These are phyloP conservation scores for Ferrisia virgata DNA, from an alignment of 2,888 invertebrate species.

Conservation along the genomic window DNA sequence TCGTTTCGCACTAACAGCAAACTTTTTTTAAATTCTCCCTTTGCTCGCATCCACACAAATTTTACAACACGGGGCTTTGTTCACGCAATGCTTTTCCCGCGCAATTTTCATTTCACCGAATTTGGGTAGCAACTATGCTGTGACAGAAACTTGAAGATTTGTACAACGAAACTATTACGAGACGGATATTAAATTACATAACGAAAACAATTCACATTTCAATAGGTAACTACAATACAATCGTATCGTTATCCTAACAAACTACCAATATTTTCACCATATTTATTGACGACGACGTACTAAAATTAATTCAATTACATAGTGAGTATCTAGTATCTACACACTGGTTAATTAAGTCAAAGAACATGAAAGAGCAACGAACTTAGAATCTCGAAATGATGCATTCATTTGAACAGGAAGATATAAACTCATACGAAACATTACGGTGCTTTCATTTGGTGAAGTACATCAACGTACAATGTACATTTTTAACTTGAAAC, in stretches of 20 bases:
- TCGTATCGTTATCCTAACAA: neutral
- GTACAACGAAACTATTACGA: neutral
- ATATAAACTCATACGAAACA: neutral
- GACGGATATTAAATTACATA: neutral
- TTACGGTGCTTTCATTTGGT: neutral
- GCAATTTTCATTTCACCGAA: conserved; percentile 22
- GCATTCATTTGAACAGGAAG: neutral
- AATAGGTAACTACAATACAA: neutral
- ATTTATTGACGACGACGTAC: neutral
- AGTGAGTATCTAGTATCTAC: no score
- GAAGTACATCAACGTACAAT: neutral
- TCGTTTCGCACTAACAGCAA: neutral
- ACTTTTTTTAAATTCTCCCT: neutral
- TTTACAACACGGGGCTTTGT: neutral
- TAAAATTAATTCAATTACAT: neutral
- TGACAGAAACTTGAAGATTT: neutral
- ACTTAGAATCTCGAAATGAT: neutral
- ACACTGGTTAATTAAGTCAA: neutral
- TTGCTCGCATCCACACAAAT: neutral
- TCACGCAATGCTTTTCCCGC: conserved; percentile 3
- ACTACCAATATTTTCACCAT: neutral
- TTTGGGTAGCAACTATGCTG: neutral
- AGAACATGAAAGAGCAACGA: neutral
- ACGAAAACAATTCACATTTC: neutral
- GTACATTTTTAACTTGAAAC: neutral